phyloP scores from a whole-genome alignment of 2,797 vertebrate species.

The Hephaestus fuliginosus region DNA sequence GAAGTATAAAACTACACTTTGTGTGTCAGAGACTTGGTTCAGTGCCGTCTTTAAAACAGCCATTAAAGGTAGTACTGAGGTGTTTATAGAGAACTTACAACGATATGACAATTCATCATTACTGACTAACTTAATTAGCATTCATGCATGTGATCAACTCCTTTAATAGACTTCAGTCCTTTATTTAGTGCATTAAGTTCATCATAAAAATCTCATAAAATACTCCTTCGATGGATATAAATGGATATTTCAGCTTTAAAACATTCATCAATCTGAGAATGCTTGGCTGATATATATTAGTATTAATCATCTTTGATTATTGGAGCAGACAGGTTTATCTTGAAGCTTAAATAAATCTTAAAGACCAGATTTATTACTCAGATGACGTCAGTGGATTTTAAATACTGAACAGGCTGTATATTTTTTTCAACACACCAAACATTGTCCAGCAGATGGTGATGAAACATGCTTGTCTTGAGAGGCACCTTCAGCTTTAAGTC shows the following conservation, averaged over 20 bases:
- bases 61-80: no score
- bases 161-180: background rate
- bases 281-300: background rate
- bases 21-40: no score
- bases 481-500: background rate
- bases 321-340: background rate
- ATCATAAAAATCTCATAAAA: background rate
- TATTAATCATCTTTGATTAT: background rate
- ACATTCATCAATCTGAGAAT: background rate
- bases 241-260: background rate
- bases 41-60: no score
- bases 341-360: no score
- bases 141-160: background rate
- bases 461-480: slow-evolving; percentile 38
- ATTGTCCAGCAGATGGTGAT: slow-evolving; percentile 59
- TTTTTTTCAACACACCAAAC: background rate
- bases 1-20: no score
- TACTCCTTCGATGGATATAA: background rate
- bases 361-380: background rate
- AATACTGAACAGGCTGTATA: background rate
- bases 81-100: no score
- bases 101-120: slow-evolving; percentile 1
- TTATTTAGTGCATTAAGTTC: background rate
- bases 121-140: background rate
- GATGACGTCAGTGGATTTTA: background rate